phyloP scores from a whole-genome alignment of 2,888 invertebrate species.

The Dexiosoma caninum region DNA sequence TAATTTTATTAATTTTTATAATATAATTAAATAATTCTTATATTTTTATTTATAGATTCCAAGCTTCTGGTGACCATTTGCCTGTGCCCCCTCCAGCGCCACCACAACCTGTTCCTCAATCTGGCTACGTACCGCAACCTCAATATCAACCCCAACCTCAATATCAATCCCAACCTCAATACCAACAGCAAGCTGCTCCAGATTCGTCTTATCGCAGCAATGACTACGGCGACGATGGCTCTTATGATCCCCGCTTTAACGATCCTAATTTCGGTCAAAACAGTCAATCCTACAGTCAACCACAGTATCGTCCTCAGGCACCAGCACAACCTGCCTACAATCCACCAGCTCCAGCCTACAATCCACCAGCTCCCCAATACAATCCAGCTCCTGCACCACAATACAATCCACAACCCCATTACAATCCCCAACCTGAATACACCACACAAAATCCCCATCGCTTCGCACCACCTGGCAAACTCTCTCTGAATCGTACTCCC shows the following conservation, averaged over 20 bases:
- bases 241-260: constrained; percentile 77
- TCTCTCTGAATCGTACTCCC: constrained; percentile 90
- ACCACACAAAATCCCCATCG: constrained; percentile 85
- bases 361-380: constrained; percentile 66
- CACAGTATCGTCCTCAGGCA: constrained; percentile 78
- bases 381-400: constrained; percentile 76
- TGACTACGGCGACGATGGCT: constrained; percentile 76
- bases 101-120: constrained; percentile 79
- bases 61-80: constrained; percentile 89
- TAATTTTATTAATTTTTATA: too few relatives aligned
- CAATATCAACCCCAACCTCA: constrained; percentile 78
- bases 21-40: too few relatives aligned
- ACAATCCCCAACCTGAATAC: constrained; percentile 67
- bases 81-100: constrained; percentile 82
- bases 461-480: constrained; percentile 91
- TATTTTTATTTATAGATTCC: constrained; percentile 79
- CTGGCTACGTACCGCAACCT: constrained; percentile 78
- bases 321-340: constrained; percentile 76
- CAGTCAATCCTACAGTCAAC: constrained; percentile 74
- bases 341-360: constrained; percentile 68
- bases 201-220: constrained; percentile 69
- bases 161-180: constrained; percentile 78
- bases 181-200: constrained; percentile 77
- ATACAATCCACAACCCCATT: constrained; percentile 71
- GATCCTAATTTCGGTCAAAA: constrained; percentile 74